Conservation (phyloP, 2,113 vertebrate species). For the Uria lomvia region DNA sequence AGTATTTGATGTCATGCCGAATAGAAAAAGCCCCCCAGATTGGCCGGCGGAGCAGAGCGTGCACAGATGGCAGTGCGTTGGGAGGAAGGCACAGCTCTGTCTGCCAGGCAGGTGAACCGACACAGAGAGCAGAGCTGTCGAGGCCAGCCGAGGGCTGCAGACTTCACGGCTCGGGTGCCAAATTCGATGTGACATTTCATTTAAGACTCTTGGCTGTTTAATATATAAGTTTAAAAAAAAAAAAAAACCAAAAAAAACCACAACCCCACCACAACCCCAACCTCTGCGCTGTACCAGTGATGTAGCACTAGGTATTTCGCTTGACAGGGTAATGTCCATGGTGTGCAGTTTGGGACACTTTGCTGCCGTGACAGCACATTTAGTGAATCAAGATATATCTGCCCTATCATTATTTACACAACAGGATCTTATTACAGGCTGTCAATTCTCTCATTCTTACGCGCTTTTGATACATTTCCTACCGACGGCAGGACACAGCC, state of each 20-base stretch:
- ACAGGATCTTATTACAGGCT: neutral
- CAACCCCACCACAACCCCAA: neutral
- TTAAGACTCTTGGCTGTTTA: conserved; percentile 13
- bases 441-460: neutral
- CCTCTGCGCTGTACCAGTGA: neutral
- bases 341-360: neutral
- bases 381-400: neutral
- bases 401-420: conserved; percentile 3
- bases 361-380: neutral
- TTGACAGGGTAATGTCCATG: neutral
- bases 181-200: conserved; percentile 23
- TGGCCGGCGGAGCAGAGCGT: neutral
- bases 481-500: neutral
- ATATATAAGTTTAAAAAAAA: neutral
- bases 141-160: conserved; percentile 19
- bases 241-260: neutral
- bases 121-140: neutral
- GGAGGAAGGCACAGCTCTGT: neutral
- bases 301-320: neutral
- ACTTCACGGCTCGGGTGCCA: neutral
- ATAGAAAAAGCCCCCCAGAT: neutral
- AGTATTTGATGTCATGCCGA: neutral
- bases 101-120: neutral
- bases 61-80: neutral
- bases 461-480: neutral